A percentile compares a stretch with the other conserved stretches of the same genome.
Evolutionary conservation across 2,888 invertebrate genomes (phyloP).

Genomic region (Gastracanthus pulcherrimus): DNA sequence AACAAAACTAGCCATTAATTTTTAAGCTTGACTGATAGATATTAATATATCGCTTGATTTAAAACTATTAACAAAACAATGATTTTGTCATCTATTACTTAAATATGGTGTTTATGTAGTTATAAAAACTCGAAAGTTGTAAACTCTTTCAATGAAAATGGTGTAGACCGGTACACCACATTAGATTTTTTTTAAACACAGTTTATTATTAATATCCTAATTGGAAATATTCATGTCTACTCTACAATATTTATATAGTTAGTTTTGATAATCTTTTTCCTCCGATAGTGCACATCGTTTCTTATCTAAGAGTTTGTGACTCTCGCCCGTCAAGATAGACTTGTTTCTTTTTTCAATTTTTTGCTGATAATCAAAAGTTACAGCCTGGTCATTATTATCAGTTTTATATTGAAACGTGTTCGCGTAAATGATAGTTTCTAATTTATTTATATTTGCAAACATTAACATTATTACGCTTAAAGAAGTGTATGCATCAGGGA

Average conservation of each 20-base stretch:
- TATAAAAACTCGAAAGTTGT: constrained; percentile 46
- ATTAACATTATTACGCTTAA: constrained; percentile 54
- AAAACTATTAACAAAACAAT: constrained; percentile 37
- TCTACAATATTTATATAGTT: constrained; percentile 41
- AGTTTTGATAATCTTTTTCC: constrained; percentile 35
- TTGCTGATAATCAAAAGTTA: constrained; percentile 31
- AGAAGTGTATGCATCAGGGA: constrained; percentile 40
- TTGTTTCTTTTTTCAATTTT: constrained; percentile 32
- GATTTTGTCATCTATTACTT: constrained; percentile 34
- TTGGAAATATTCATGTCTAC: constrained; percentile 28
- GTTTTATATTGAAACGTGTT: constrained; percentile 26
- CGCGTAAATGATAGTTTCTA: constrained; percentile 35
- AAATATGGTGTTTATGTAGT: constrained; percentile 23
- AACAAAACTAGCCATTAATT: constrained; percentile 25
- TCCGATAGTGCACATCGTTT: constrained; percentile 30
- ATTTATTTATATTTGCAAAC: constrained; percentile 52
- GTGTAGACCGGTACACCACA: constrained; percentile 27
- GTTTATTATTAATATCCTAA: constrained; percentile 34
- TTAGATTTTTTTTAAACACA: constrained; percentile 32
- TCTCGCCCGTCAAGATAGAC: constrained; percentile 29
- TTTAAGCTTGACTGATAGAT: constrained; percentile 14
- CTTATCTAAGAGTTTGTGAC: constrained; percentile 14
- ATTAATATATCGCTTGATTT: constrained; percentile 18
- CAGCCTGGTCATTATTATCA: constrained; percentile 32
- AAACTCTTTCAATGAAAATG: constrained; percentile 7